Percentiles rank a stretch among this genome's conserved stretches.
These are phyloP conservation scores for silkworm (Bombyx mori) DNA, from an alignment of 1,140 invertebrate species.

Conservation along the genomic window ASM3026992v2 NC_085120.1:272501-273000, in stretches of 20 bases:
- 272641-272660: too few relatives aligned
- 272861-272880: conserved; percentile 68
- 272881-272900: conserved; percentile 97
- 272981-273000: conserved; percentile 77
- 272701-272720: background rate
- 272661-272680: background rate
- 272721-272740: too few relatives aligned
- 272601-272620: conserved; percentile 38
- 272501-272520: conserved; percentile 91
- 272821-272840: too few relatives aligned
- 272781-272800: too few relatives aligned
- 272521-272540: conserved; percentile 92
- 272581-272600: conserved; percentile 89
- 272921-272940: conserved; percentile 84
- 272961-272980: conserved; percentile 71
- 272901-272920: conserved; percentile 88
- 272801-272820: too few relatives aligned
- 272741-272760: too few relatives aligned
- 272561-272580: conserved; percentile 91
- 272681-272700: background rate
- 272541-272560: conserved; percentile 97
- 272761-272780: too few relatives aligned
- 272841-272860: too few relatives aligned
- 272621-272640: too few relatives aligned
- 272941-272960: conserved; percentile 82